Conservation (phyloP, 2,797 vertebrate species). For the Salmo trutta region DNA sequence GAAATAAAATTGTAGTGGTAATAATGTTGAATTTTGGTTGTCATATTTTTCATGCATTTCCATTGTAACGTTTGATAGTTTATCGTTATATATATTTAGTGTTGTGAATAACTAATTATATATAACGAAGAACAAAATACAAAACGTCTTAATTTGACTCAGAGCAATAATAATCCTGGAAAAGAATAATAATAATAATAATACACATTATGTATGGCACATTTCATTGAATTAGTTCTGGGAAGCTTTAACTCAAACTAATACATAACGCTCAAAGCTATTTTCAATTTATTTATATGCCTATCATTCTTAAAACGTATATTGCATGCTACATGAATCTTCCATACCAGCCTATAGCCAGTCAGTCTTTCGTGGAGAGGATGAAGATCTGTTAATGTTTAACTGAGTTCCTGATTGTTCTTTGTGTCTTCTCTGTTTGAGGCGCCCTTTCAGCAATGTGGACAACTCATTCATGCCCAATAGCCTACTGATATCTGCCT, state of each 20-base stretch:
- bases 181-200: not conserved
- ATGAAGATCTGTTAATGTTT: conserved; percentile 29
- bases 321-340: not conserved
- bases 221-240: not conserved
- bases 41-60: not conserved
- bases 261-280: not conserved
- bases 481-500: not conserved
- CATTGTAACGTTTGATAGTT: not conserved
- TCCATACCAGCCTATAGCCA: not conserved
- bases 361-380: not conserved
- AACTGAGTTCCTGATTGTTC: conserved; percentile 10
- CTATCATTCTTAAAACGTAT: not conserved
- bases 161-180: not conserved
- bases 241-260: not conserved
- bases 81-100: not conserved
- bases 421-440: conserved; percentile 12
- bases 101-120: not conserved
- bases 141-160: not conserved
- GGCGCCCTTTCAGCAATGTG: not conserved
- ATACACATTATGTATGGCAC: not conserved
- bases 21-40: not conserved
- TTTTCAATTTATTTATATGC: not conserved
- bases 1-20: conserved; percentile 46
- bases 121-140: not conserved
- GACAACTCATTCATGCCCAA: not conserved